These are phyloP conservation scores for Orthosia gothica DNA, from an alignment of 2,888 invertebrate genomes.

Conservation along the genomic window DNA sequence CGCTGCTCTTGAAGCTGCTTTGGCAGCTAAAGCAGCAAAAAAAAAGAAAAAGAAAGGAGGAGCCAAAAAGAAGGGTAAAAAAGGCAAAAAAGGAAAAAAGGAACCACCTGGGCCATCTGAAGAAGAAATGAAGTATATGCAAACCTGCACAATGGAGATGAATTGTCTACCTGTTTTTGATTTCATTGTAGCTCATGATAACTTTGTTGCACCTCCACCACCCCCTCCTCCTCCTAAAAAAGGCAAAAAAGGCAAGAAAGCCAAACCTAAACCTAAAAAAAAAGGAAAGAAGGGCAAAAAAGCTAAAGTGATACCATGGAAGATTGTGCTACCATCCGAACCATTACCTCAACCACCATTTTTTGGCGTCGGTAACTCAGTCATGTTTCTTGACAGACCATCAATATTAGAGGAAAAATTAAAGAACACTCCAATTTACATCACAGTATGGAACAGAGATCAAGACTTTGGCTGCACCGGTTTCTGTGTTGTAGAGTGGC, in stretches of 20 bases:
- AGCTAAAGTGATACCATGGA: slow-evolving; percentile 73
- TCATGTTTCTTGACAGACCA: slow-evolving; percentile 87
- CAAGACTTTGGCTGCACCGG: slow-evolving; percentile 86
- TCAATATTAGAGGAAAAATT: slow-evolving; percentile 84
- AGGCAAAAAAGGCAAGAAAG: slow-evolving; percentile 72
- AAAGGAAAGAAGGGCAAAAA: slow-evolving; percentile 79
- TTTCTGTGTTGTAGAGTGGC: slow-evolving; percentile 84
- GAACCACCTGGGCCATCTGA: slow-evolving; percentile 86
- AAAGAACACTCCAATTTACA: slow-evolving; percentile 83
- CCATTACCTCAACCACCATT: slow-evolving; percentile 88
- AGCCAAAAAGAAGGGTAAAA: slow-evolving; percentile 72
- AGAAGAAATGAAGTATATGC: slow-evolving; percentile 89
- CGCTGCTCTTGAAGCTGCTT: slow-evolving; percentile 80
- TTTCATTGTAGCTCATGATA: slow-evolving; percentile 88
- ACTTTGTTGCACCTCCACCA: slow-evolving; percentile 86
- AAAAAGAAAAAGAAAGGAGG: slow-evolving; percentile 67
- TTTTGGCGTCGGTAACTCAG: slow-evolving; percentile 87
- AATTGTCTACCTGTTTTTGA: slow-evolving; percentile 87
- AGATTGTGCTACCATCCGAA: slow-evolving; percentile 84
- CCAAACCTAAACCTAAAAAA: slow-evolving; percentile 67
- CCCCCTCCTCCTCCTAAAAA: slow-evolving; percentile 81
- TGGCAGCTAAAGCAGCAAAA: slow-evolving; percentile 70
- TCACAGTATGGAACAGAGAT: slow-evolving; percentile 89
- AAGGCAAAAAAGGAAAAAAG: slow-evolving; percentile 80
- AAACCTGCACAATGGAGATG: slow-evolving; percentile 88